A percentile compares a stretch with the other conserved stretches of the same genome.
Conservation (phyloP, 2,113 vertebrate genomes). For the Lucifuga dentata region DNA sequence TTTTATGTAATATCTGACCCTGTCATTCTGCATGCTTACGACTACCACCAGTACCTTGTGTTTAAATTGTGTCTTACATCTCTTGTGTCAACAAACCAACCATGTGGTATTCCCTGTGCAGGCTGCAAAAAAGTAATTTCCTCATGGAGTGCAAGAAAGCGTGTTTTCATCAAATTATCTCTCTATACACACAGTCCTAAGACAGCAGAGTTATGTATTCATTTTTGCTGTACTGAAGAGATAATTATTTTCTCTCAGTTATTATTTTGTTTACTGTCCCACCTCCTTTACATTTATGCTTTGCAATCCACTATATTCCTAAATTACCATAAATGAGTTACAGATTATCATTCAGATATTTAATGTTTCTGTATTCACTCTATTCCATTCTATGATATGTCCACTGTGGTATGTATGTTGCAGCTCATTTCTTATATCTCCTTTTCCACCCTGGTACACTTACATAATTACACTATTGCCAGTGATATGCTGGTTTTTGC, state of each 20-base stretch:
- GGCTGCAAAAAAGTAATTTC: conserved; percentile 41
- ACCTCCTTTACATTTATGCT: not conserved
- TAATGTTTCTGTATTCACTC: not conserved
- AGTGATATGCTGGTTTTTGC: conserved; percentile 8
- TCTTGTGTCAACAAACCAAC: conserved; percentile 4
- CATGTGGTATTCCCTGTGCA: conserved; percentile 11
- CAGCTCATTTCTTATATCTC: conserved; percentile 19
- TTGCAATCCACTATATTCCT: not conserved
- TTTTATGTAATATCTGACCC: conserved; percentile 3
- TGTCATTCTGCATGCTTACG: too few relatives aligned
- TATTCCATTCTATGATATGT: not conserved
- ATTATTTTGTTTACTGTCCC: not conserved
- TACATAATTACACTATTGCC: conserved; percentile 6
- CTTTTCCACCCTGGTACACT: conserved; percentile 13
- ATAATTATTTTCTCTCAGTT: conserved; percentile 12
- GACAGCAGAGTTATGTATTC: not conserved
- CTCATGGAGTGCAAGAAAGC: conserved; percentile 11
- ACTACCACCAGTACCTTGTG: not conserved
- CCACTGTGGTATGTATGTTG: conserved; percentile 7
- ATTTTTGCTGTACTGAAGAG: not conserved
- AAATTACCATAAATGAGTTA: conserved; percentile 11
- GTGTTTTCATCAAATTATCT: conserved; percentile 22
- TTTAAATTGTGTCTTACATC: not conserved
- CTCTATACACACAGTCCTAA: not conserved
- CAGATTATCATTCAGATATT: conserved; percentile 5